These are phyloP conservation scores for Micronycteris hirsuta DNA, from an alignment of 2,113 vertebrate genomes.

Conservation along the genomic window DNA sequence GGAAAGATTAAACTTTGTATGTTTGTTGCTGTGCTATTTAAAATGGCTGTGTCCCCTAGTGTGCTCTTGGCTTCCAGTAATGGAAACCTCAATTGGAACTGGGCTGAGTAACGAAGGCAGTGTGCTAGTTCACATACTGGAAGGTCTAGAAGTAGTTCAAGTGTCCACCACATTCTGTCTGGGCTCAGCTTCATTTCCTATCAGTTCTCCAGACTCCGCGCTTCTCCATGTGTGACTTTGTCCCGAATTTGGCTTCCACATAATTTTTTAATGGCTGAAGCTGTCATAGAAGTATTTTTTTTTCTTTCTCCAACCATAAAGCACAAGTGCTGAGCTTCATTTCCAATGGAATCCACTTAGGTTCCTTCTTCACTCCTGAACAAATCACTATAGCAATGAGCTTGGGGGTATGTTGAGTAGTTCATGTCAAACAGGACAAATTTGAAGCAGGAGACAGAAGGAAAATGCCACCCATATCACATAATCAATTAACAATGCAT, in stretches of 20 bases:
- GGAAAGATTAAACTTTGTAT: not conserved
- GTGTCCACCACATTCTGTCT: not conserved
- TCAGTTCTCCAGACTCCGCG: not conserved
- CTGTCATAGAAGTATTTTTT: not conserved
- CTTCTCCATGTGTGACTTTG: not conserved
- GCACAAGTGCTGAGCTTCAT: not conserved
- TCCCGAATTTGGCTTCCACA: not conserved
- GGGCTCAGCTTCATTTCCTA: not conserved
- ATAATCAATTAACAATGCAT: not conserved
- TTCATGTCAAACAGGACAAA: not conserved
- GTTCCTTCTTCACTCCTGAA: not conserved
- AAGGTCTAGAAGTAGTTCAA: not conserved
- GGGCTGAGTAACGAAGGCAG: not conserved
- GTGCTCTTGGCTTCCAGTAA: not conserved
- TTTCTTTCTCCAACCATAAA: not conserved
- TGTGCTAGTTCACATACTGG: not conserved
- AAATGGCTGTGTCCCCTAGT: not conserved
- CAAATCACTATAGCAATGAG: too few relatives aligned
- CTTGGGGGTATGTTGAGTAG: accelerated
- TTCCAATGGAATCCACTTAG: not conserved
- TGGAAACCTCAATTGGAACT: not conserved
- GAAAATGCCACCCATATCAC: not conserved
- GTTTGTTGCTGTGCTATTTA: not conserved
- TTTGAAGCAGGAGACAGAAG: not conserved
- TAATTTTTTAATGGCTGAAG: not conserved